A percentile compares a stretch with the other conserved stretches of the same genome.
Evolutionary conservation across 2,888 invertebrate species (phyloP).

Genomic region (Psylliodes chrysocephalus): DNA sequence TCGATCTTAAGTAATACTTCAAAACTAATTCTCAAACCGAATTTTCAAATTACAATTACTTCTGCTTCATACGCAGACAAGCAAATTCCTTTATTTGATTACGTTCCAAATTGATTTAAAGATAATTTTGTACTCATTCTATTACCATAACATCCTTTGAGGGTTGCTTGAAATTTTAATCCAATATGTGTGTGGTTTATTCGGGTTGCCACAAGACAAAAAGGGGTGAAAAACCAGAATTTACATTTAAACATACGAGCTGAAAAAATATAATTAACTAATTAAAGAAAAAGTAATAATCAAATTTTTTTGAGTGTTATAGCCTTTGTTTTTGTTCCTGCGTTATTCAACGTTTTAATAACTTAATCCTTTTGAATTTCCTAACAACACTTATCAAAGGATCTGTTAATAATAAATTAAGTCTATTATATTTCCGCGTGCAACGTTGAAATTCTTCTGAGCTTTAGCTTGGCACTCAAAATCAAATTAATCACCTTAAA

Average conservation of each 20-base stretch:
- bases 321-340: not conserved
- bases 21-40: no score
- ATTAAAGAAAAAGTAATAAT: no score
- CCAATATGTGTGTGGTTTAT: not conserved
- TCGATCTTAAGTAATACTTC: no score
- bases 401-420: not conserved
- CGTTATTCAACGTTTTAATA: not conserved
- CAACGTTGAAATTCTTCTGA: not conserved
- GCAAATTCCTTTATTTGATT: conserved; percentile 7
- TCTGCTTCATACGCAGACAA: not conserved
- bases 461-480: not conserved
- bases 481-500: not conserved
- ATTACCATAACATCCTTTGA: conserved; percentile 24
- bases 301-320: no score
- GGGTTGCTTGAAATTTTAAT: not conserved
- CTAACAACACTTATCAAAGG: no score
- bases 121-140: conserved; percentile 18
- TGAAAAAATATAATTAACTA: no score
- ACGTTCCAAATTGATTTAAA: conserved; percentile 3
- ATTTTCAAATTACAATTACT: not conserved
- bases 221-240: conserved; percentile 3
- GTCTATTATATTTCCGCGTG: not conserved
- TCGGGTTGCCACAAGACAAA: not conserved
- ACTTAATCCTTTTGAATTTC: not conserved
- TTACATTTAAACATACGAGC: not conserved